Evolutionary conservation across 2,113 vertebrate species (phyloP).

Genomic region (Myxocyprinus asiaticus): DNA sequence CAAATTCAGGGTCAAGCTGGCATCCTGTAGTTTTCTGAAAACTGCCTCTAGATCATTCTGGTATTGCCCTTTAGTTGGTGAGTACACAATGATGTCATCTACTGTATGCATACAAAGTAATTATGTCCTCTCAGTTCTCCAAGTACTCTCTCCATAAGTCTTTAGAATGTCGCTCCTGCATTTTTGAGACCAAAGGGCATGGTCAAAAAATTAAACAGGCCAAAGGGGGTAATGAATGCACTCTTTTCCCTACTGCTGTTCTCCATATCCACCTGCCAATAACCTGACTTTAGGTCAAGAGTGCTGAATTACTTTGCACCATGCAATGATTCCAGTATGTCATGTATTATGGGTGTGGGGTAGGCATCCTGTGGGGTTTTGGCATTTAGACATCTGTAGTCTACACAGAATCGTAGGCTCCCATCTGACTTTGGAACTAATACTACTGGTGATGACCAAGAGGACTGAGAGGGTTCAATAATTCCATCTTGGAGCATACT

Average conservation of each 20-base stretch:
- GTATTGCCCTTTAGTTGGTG: neutral
- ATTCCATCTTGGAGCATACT: neutral
- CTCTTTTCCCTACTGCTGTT: conserved; percentile 13
- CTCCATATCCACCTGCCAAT: conserved; percentile 9
- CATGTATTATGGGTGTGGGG: too few species aligned
- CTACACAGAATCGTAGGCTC: neutral
- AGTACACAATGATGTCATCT: conserved; percentile 45
- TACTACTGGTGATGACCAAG: conserved; percentile 8
- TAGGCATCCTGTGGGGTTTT: too few species aligned
- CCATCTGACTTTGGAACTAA: conserved; percentile 1
- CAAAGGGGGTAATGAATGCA: conserved; percentile 17
- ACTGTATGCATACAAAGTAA: conserved; percentile 37
- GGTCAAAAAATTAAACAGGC: conserved; percentile 12
- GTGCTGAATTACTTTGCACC: neutral
- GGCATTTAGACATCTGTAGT: neutral
- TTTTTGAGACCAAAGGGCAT: neutral
- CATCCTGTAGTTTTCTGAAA: neutral
- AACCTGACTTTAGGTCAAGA: neutral
- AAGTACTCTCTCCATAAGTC: too few species aligned
- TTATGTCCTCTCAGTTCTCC: conserved; percentile 1
- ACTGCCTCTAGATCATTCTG: conserved; percentile 20
- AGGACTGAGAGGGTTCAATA: neutral
- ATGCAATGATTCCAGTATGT: too few species aligned
- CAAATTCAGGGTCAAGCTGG: conserved; percentile 27
- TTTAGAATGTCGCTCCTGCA: conserved; percentile 5